phyloP scores from a whole-genome alignment of 1,140 invertebrate species.

The Drosophila azteca region DNA sequence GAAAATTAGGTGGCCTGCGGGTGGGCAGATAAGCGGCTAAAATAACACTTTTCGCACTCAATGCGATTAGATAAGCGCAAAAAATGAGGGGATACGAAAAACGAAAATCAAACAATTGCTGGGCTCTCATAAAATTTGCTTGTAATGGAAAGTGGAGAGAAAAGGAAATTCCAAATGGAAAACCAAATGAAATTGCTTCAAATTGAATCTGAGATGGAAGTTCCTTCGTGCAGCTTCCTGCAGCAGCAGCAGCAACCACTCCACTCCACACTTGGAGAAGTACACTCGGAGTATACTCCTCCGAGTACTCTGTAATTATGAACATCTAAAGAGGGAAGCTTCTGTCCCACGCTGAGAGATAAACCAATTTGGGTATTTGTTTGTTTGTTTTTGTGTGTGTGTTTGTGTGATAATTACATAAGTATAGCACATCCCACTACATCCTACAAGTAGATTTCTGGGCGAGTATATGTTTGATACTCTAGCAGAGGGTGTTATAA shows the following conservation, averaged over 20 bases:
- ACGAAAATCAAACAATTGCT: conserved; percentile 60
- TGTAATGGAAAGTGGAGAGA: not conserved
- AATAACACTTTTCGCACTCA: conserved; percentile 42
- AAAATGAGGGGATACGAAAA: conserved; percentile 2
- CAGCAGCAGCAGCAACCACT: not conserved
- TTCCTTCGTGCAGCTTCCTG: not conserved
- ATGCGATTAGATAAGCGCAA: conserved; percentile 65
- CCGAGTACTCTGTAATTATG: conserved; percentile 49
- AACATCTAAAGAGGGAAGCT: conserved; percentile 19
- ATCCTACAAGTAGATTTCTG: no score
- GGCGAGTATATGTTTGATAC: no score
- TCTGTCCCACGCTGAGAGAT: conserved; percentile 38
- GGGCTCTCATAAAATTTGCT: conserved; percentile 30
- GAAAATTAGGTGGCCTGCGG: conserved; percentile 54
- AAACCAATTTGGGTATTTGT: conserved; percentile 59
- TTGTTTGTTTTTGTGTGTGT: not conserved
- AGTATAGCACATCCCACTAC: conserved; percentile 17
- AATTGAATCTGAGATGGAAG: not conserved
- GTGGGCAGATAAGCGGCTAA: conserved; percentile 53
- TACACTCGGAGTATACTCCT: no score
- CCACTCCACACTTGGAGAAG: no score
- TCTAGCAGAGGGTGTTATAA: no score
- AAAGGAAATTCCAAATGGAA: not conserved
- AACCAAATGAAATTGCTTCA: not conserved
- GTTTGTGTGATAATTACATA: conserved; percentile 60